Base-by-base conservation (phyloP, 2,113 vertebrate species). In the Centrocercus urophasianus region DNA sequence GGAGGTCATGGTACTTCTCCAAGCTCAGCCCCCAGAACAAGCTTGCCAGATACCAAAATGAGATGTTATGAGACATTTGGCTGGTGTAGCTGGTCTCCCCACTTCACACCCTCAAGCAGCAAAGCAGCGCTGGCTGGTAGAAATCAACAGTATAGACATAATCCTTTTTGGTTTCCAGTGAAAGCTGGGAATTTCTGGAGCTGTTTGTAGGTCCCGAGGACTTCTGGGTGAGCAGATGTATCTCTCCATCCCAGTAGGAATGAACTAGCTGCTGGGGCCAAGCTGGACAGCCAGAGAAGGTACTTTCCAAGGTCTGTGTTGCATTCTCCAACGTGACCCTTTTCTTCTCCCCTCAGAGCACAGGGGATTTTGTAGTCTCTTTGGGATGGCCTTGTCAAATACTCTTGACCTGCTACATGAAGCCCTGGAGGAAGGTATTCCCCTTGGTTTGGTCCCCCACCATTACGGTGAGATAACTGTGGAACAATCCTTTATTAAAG, bases 401-500 rank as follows among this genome's bases (percentile, higher is more conserved):
- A 63, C 25, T 84, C n/a, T 81, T 65, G 52, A 94, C 43, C 76
- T 88, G 73, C 65, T 74, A 11, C 56, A 56, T 36, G 22, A 88
- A 57, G 43, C 86, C 52, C 83, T 88, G 92, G 93, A 93, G 56
- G 52, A 89, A 88, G 34, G 8, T 83, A 71, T 86, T 86, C 67
- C 66, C 54, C 60, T 83, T 66, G 28, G 73, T 74, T 95, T 91
- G 76, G 74, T 71, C 65, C 87, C 73, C 45, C n/a, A 56, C 11
- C 2, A 0, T 85, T 92, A 69, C 52, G 59, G 13, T 56, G 72
- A 19, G 24, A 28, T 0, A 1, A 81, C 43, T 91, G 83, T 45
- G 61, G 61, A 88, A 61, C 65, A 91, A 85, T 77, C 85, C 73
- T 83, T 95, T 85, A 80, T 92, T 93, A 92, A 80, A 77, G 60